A percentile compares a stretch with the other conserved stretches of the same genome.
Evolutionary conservation across 2,797 vertebrate species (phyloP).

Genomic region (Miichthys miiuy): DNA sequence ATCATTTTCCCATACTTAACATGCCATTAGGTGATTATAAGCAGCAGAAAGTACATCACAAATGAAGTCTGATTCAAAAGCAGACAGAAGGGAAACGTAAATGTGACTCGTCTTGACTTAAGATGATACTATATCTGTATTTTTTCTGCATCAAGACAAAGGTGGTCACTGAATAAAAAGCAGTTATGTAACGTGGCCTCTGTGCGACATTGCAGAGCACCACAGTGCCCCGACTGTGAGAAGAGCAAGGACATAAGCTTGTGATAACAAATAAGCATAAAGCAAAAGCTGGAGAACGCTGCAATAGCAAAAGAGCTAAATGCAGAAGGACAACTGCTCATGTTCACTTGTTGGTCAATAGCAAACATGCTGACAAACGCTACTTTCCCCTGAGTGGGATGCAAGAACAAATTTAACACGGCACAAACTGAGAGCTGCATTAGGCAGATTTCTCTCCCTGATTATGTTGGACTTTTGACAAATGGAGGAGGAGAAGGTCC

Average conservation of each 20-base stretch:
- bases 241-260: constrained; percentile 50
- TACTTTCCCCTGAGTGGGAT: constrained; percentile 29
- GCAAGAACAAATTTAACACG: constrained; percentile 52
- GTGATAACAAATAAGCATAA: constrained; percentile 29
- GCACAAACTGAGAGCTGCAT: constrained; percentile 42
- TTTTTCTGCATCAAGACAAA: constrained; percentile 14
- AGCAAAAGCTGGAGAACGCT: constrained; percentile 19
- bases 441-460: constrained; percentile 41
- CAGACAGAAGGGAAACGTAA: neutral
- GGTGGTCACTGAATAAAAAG: constrained; percentile 20
- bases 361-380: constrained; percentile 55
- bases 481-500: constrained; percentile 10
- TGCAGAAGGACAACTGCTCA: constrained; percentile 45
- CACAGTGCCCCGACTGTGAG: constrained; percentile 18
- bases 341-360: constrained; percentile 62
- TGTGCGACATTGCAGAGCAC: constrained; percentile 47
- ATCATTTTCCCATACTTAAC: neutral
- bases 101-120: neutral
- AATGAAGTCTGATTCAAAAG: neutral
- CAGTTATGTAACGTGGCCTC: constrained; percentile 44
- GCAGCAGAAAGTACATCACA: neutral
- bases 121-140: constrained; percentile 3
- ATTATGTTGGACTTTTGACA: constrained; percentile 33
- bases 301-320: constrained; percentile 37
- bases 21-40: neutral